Evolutionary conservation across 2,888 invertebrate species (phyloP).

Genomic region (Hofmannophila pseudospretella): DNA sequence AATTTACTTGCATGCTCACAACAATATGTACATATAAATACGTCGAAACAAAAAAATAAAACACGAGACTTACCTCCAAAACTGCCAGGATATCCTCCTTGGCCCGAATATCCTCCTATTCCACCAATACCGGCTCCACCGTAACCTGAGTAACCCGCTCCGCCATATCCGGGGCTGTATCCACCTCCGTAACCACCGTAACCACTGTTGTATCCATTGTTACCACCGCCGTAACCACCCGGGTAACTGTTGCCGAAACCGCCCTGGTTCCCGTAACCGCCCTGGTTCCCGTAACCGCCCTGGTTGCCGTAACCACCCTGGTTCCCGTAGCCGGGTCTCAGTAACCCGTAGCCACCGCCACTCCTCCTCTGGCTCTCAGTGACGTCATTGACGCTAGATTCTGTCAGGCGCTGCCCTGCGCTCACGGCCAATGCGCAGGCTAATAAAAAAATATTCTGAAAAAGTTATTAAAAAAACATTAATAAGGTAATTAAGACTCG

Average conservation of each 20-base stretch:
- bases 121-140: slow-evolving; percentile 16
- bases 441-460: slow-evolving; percentile 45
- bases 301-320: too few species aligned
- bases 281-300: slow-evolving; percentile 24
- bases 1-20: too few species aligned
- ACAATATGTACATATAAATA: too few species aligned
- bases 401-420: slow-evolving; percentile 42
- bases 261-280: slow-evolving; percentile 7
- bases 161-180: slow-evolving; percentile 14
- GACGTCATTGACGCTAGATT: slow-evolving; percentile 31
- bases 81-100: slow-evolving; percentile 9
- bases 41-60: too few species aligned
- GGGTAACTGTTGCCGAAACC: slow-evolving; percentile 7
- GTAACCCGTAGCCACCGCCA: slow-evolving; percentile 50
- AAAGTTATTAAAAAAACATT: slow-evolving; percentile 2
- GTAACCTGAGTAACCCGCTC: slow-evolving; percentile 7
- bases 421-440: slow-evolving; percentile 47
- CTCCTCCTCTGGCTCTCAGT: slow-evolving; percentile 37
- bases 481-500: neutral
- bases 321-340: slow-evolving; percentile 38
- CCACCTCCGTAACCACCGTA: slow-evolving; percentile 26
- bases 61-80: slow-evolving; percentile 4
- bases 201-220: slow-evolving; percentile 5
- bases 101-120: slow-evolving; percentile 16
- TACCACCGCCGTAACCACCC: slow-evolving; percentile 6